Percentiles rank a stretch among this genome's conserved stretches.
Evolutionary conservation across 2,888 invertebrate species (phyloP).

Genomic region (Protophormia terraenovae): DNA sequence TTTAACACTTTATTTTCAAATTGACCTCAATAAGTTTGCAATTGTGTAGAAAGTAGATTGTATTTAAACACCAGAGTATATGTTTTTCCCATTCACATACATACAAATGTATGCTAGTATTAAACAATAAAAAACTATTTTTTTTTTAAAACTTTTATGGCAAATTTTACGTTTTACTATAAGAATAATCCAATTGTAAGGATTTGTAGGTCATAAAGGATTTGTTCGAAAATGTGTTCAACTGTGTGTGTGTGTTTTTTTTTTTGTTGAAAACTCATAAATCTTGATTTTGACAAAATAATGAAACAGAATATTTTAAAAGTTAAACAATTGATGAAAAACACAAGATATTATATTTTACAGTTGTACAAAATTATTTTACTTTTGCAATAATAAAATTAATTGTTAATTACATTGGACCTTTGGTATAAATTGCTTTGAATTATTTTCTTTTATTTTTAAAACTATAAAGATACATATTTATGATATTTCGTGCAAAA

Average conservation of each 20-base stretch:
- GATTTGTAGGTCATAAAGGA: constrained; percentile 13
- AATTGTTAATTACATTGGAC: constrained; percentile 8
- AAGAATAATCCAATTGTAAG: not conserved
- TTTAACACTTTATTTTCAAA: constrained; percentile 39
- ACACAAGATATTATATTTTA: not conserved
- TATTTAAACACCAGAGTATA: not conserved
- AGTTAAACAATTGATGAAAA: not conserved
- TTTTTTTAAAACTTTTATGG: constrained; percentile 39
- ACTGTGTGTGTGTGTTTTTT: not conserved
- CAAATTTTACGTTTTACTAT: constrained; percentile 4
- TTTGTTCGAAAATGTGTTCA: not conserved
- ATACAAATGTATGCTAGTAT: too few relatives aligned
- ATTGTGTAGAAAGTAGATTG: constrained; percentile 19
- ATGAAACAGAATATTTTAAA: not conserved
- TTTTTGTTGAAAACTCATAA: constrained; percentile 14
- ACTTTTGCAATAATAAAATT: not conserved
- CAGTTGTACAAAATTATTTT: not conserved
- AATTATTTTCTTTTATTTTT: not conserved
- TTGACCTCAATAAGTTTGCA: constrained; percentile 51
- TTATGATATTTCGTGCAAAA: not conserved
- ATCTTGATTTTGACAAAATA: constrained; percentile 1
- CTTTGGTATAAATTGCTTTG: not conserved
- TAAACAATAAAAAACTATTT: not conserved
- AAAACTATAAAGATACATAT: not conserved
- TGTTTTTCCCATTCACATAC: not conserved